A percentile compares a stretch with the other conserved stretches of the same genome.
Evolutionary conservation across 1,140 invertebrate species (phyloP).

Genomic region (Papilio helenus): DNA sequence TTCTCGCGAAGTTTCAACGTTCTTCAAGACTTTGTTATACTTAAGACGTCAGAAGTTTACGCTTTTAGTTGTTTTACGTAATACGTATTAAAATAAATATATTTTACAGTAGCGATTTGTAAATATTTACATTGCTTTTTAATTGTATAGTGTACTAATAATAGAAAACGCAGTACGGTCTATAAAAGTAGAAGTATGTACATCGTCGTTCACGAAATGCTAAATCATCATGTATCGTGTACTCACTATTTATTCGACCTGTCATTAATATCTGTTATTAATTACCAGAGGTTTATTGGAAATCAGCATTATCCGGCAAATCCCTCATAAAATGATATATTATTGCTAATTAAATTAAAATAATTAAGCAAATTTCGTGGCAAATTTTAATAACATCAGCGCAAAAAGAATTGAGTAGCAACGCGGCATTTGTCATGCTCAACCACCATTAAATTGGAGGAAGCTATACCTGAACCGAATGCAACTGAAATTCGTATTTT

Average conservation of each 20-base stretch:
- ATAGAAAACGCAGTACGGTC: not conserved
- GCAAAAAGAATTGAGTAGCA: slow-evolving; percentile 49
- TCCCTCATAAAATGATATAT: slow-evolving; percentile 27
- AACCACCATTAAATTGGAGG: slow-evolving; percentile 81
- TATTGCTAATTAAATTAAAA: slow-evolving; percentile 41
- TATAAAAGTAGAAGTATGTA: not conserved
- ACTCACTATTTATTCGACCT: slow-evolving; percentile 34
- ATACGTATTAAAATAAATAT: not conserved
- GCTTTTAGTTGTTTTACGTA: slow-evolving; percentile 14
- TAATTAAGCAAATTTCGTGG: slow-evolving; percentile 31
- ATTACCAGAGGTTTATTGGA: slow-evolving; percentile 37
- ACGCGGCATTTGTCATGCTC: slow-evolving; percentile 72
- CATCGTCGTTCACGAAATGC: not conserved
- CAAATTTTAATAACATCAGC: slow-evolving; percentile 41
- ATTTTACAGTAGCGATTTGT: not conserved
- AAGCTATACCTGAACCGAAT: slow-evolving; percentile 72
- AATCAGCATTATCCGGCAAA: slow-evolving; percentile 31
- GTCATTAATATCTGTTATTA: slow-evolving; percentile 38
- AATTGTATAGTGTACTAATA: not conserved
- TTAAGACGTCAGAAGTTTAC: slow-evolving; percentile 23
- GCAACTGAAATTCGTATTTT: slow-evolving; percentile 58
- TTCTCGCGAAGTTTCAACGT: slow-evolving; percentile 32
- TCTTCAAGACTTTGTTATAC: slow-evolving; percentile 29
- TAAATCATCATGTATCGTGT: slow-evolving; percentile 19
- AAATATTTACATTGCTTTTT: not conserved